phyloP scores from a whole-genome alignment of 2,888 invertebrate species.

The Calliopum simillimum region DNA sequence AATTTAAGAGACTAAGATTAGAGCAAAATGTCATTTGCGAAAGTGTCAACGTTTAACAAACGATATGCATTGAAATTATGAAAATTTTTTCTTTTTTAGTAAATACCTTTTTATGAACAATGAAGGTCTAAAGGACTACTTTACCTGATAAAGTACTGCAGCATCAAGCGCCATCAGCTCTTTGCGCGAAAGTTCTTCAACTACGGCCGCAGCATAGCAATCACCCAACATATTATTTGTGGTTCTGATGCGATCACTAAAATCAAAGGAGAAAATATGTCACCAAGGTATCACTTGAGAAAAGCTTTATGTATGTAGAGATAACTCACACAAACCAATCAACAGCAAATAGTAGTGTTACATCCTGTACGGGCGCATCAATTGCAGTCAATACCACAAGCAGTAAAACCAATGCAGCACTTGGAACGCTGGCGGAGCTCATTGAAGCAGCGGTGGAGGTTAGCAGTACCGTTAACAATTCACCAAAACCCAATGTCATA shows the following conservation, averaged over 20 bases:
- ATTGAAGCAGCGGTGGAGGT: conserved; percentile 89
- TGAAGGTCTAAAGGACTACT: conserved; percentile 14
- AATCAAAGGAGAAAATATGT: conserved; percentile 47
- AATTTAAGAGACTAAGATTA: no score
- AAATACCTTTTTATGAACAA: not conserved
- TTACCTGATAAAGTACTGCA: conserved; percentile 71
- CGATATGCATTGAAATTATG: no score
- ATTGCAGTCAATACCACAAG: conserved; percentile 85
- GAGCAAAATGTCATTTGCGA: no score
- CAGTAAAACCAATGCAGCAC: conserved; percentile 84
- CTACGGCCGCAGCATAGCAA: conserved; percentile 87
- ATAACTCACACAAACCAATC: conserved; percentile 90
- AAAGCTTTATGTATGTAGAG: not conserved
- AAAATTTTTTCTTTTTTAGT: no score
- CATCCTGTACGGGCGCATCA: conserved; percentile 84
- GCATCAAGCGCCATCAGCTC: conserved; percentile 83
- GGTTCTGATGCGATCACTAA: conserved; percentile 85
- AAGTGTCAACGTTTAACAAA: no score
- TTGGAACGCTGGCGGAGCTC: conserved; percentile 88
- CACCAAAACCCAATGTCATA: conserved; percentile 81
- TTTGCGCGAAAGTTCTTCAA: conserved; percentile 84
- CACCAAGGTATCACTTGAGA: not conserved
- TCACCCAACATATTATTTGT: conserved; percentile 91
- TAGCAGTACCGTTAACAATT: conserved; percentile 86
- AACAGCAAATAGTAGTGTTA: conserved; percentile 84